Base-by-base conservation (phyloP, 2,888 invertebrate species). In the Chrysotoxum bicinctum region DNA sequence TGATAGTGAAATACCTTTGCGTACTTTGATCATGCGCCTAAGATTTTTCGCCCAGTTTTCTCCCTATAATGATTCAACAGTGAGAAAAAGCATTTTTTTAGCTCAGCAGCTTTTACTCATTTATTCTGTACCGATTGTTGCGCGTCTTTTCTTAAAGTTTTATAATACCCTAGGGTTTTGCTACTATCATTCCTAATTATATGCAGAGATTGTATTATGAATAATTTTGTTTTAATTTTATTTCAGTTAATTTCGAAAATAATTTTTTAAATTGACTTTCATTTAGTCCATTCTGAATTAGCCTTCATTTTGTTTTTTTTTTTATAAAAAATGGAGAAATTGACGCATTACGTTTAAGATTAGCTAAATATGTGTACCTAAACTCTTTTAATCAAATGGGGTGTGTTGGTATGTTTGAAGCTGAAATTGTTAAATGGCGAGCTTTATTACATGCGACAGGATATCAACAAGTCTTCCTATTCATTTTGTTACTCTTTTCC, bases 371-470 rank as follows among this genome's bases (percentile, higher is more conserved):
- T 35, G n/a, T 66, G 35, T 66, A 50, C 35, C 23, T 66, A 16
- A 50, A 45, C 23, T 58, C 16, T 12, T 45, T 16, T 32, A 5
- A 16, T 1, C 40, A 45, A 50, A 68, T n/a, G 83, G 66, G 75
- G 35, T 40, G 56, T 52, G 43, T 54, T 62, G 52, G 52, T 48
- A 45, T 19, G 32, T 45, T 64, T 45, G 4, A 66, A 84, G 70
- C 74, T 78, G 56, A 75, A 60, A 79, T 74, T 26, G 64, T 45
- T 64, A 19, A 23, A 66, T 35, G 35, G 32, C 50, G 43, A 84
- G 84, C 84, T 84, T 84, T 84, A 84, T 84, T 72, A 76, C 80
- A 84, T 84, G 84, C 84, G 84, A 80, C 70, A 80, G 75, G 80
- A 84, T 84, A 84, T 84, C 84, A 84, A 84, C 84, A 84, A 84